These are phyloP conservation scores for Nomada ferruginata DNA, from an alignment of 2,888 invertebrate species.

Conservation along the genomic window DNA sequence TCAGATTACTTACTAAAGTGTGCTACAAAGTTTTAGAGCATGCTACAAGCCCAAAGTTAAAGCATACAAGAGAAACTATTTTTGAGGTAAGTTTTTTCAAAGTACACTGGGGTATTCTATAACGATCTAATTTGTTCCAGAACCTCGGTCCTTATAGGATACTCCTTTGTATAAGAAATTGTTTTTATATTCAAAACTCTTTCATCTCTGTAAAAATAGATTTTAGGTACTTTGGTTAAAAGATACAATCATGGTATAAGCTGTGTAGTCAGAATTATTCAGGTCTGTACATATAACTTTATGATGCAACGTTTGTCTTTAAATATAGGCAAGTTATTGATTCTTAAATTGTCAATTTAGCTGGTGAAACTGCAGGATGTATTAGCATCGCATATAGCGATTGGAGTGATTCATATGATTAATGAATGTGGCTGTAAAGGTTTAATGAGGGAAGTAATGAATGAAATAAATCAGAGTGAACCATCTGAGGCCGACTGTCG, in stretches of 20 bases:
- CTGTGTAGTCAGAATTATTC: slow-evolving; percentile 89
- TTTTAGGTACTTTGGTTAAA: slow-evolving; percentile 92
- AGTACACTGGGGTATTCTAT: not conserved
- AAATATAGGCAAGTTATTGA: not conserved
- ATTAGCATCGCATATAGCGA: slow-evolving; percentile 88
- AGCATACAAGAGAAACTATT: slow-evolving; percentile 88
- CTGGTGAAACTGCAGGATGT: slow-evolving; percentile 91
- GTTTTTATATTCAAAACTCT: not conserved
- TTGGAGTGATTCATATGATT: slow-evolving; percentile 89
- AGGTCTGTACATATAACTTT: slow-evolving; percentile 80
- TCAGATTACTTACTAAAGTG: slow-evolving; percentile 87
- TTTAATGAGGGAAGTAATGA: slow-evolving; percentile 90
- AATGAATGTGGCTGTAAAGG: slow-evolving; percentile 88
- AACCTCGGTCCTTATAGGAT: no score
- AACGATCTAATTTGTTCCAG: no score
- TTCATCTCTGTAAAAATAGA: slow-evolving; percentile 85
- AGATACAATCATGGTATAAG: slow-evolving; percentile 93
- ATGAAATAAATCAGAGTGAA: slow-evolving; percentile 90
- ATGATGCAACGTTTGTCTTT: slow-evolving; percentile 20
- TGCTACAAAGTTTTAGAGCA: slow-evolving; percentile 91
- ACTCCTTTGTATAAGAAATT: not conserved
- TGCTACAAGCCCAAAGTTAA: slow-evolving; percentile 87
- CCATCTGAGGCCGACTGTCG: slow-evolving; percentile 85
- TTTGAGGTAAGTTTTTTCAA: slow-evolving; percentile 78
- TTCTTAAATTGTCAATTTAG: slow-evolving; percentile 84